Base-by-base conservation (phyloP, 2,797 vertebrate species). In the Sarcophilus harrisii region DNA sequence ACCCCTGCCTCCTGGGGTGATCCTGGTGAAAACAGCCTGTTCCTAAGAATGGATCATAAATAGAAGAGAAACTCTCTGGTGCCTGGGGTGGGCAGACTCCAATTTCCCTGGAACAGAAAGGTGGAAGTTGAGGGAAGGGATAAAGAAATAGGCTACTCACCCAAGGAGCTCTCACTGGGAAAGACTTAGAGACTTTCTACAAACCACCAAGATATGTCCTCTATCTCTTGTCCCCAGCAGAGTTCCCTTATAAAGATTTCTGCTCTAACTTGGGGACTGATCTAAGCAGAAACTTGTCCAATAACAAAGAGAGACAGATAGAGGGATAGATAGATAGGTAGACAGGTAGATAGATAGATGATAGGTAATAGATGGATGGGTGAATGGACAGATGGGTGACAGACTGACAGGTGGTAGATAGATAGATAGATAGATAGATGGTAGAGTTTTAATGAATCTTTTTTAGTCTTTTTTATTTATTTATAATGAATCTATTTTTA, bases 1-100 rank as follows among this genome's bases (percentile, higher is more conserved):
- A 16, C 54, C 24, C 24, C 27, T 28, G 58, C 58, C 4, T 92
- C 57, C 90, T 57, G 38, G 91, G 58, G 62, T 16, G 32, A 93
- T 32, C 57, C 54, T 49, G 49, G 90, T 90, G 92, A 58, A 96
- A 96, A 91, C n/a, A 1, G 1, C 57, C 24, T 95, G 5, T 73
- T 95, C 87, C 66, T 93, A 30, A 54, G 52, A 59, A 60, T 92
- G 62, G 60, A 92, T 11, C n/a, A 58, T n/a, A 21, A 55, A 16
- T 3, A 55, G 52, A 52, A 45, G 59, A 32, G 32, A 18, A 96
- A 30, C 30, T 30, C 57, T 87, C 73, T 45, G 73, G 92, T 49
- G 38, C 73, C 52, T 29, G 45, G 29, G 54, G 8, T 11, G 16
- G 62, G 32, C 49, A 62, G 1, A 4, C 13, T 45, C 92, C n/a